phyloP scores from a whole-genome alignment of 1,140 invertebrate species.

The Leptinotarsa texana region DNA sequence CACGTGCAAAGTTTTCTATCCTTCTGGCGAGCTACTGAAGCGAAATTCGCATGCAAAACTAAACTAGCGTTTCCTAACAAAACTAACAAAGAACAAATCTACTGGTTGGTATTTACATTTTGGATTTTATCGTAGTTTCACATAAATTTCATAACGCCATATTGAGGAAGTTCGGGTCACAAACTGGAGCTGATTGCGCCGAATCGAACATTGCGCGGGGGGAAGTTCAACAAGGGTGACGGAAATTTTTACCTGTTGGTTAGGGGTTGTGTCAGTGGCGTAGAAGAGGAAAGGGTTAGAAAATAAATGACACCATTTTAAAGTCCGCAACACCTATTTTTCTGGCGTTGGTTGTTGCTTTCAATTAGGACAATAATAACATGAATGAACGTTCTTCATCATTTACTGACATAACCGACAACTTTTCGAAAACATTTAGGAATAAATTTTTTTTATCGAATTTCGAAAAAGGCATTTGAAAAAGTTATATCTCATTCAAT shows the following conservation, averaged over 20 bases:
- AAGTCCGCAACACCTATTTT: no score
- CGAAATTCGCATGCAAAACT: conserved; percentile 4
- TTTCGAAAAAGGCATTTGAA: no score
- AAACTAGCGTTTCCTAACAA: not conserved
- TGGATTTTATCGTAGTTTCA: not conserved
- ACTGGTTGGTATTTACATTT: conserved; percentile 18
- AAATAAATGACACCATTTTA: not conserved
- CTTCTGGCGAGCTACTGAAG: not conserved
- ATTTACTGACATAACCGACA: no score
- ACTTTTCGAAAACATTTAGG: no score
- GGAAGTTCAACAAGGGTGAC: conserved; percentile 7
- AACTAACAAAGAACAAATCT: not conserved
- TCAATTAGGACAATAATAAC: no score
- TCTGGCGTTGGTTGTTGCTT: no score
- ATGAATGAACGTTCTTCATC: no score
- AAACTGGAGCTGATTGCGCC: conserved; percentile 2
- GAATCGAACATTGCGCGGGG: not conserved
- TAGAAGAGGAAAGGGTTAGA: not conserved
- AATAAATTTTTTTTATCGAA: no score
- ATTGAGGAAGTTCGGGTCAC: conserved; percentile 14
- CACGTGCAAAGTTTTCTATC: conserved; percentile 14
- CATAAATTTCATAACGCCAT: conserved; percentile 19
- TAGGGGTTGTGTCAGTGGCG: not conserved
- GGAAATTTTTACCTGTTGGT: not conserved
- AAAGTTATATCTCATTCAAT: no score